Conservation (phyloP, 1,140 invertebrate genomes). For the Scaptomyza graminum region DNA sequence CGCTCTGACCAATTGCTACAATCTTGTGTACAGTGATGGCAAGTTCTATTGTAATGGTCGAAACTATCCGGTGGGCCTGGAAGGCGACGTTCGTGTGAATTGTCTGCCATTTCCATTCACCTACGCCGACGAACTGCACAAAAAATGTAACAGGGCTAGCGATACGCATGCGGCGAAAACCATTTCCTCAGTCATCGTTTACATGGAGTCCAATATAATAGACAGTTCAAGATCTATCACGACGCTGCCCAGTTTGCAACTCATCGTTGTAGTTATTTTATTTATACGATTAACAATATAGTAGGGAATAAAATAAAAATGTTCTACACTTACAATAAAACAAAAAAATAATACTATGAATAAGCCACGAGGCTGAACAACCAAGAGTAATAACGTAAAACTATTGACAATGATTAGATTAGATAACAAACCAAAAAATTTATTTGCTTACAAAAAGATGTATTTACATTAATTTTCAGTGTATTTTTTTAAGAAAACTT, state of each 20-base stretch:
- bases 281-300: slow-evolving; percentile 33
- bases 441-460: not conserved
- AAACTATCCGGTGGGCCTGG: slow-evolving; percentile 35
- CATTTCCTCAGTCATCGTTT: slow-evolving; percentile 34
- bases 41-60: slow-evolving; percentile 58
- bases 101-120: slow-evolving; percentile 58
- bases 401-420: too few relatives aligned
- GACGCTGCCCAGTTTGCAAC: slow-evolving; percentile 1
- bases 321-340: not conserved
- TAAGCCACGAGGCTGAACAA: not conserved
- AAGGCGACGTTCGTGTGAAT: slow-evolving; percentile 5
- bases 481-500: not conserved
- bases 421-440: not conserved
- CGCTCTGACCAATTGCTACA: slow-evolving; percentile 51
- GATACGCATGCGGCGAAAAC: not conserved
- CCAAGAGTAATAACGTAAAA: too few relatives aligned
- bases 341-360: not conserved
- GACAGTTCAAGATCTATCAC: slow-evolving; percentile 2
- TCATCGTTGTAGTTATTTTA: slow-evolving; percentile 17
- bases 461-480: not conserved
- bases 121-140: slow-evolving; percentile 49
- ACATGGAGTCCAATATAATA: slow-evolving; percentile 44
- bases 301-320: slow-evolving; percentile 1
- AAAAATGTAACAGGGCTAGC: slow-evolving; percentile 16
- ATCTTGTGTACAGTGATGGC: slow-evolving; percentile 34